Evolutionary conservation across 2,888 invertebrate genomes (phyloP), one percentile per base, ranked within the genome.

Genomic region (Dexiosoma caninum): DNA sequence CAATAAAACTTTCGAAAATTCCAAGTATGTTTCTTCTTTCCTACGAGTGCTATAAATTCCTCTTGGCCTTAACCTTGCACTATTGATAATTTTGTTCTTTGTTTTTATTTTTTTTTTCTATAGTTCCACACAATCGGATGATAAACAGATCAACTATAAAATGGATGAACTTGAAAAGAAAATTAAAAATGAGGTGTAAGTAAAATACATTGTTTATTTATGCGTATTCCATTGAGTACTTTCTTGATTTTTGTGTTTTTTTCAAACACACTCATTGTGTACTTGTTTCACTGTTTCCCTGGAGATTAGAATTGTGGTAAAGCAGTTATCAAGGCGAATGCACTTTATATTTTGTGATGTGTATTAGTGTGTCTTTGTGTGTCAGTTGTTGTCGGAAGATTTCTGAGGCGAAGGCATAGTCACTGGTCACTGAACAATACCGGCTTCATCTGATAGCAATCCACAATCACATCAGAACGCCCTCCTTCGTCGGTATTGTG

Each of bases 121-220:
- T 49, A 82, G 83, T 72, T 81, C 78, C 75, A 83, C 85, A 82
- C 87, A 88, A 84, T 83, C 86, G 80, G 89, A 89, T 86, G 88
- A 88, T 78, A 90, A 89, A 83, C 85, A 89, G 78, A 84, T 84
- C 79, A 87, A 87, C 77, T 89, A 87, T 74, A 89, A 90, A 84
- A 90, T 90, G 89, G 90, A 90, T 86, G 90, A 90, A 75, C 84
- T 90, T 75, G 90, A 90, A 78, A 90, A 90, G 81, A 90, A 90
- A 87, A 88, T 90, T 10, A 90, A 89, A 86, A 90, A 90, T 86
- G 90, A 90, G 88, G 88, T 88, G 90, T 90, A 86, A 87, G 89
- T 86, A 12, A 79, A 57, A 53, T 71, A n/a, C 19, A 16, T 64
- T 64, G 21, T 80, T 80, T 80, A 70, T 70, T 64, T 75, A 64